These are phyloP conservation scores for Zaprionus obscuricornis DNA, from an alignment of 2,888 invertebrate species.

Conservation along the genomic window DNA sequence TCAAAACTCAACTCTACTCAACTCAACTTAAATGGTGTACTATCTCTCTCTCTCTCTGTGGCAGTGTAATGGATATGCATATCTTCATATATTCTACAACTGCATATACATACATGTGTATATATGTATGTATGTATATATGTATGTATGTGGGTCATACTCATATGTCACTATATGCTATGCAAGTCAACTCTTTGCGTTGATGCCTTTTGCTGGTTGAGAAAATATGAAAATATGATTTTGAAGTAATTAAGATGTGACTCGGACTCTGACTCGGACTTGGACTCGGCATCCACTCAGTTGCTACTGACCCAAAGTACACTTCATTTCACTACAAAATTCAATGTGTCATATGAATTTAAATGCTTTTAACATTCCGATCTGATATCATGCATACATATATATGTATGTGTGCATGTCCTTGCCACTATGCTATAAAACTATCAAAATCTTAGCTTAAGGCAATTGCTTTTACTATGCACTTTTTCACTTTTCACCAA, in stretches of 20 bases:
- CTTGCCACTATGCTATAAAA: no score
- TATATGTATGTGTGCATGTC: no score
- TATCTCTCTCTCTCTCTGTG: background rate
- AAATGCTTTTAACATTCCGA: no score
- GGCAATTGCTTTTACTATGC: no score
- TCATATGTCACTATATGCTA: no score
- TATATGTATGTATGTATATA: constrained; percentile 3
- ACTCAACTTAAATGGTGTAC: constrained; percentile 1
- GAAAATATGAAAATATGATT: constrained; percentile 55
- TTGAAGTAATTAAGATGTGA: constrained; percentile 55
- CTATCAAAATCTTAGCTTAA: no score
- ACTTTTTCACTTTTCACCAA: no score
- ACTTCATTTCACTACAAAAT: constrained; percentile 6
- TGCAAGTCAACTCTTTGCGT: constrained; percentile 15
- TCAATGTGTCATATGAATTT: constrained; percentile 22
- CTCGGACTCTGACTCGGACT: background rate
- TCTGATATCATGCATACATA: no score
- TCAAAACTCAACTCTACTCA: constrained; percentile 1
- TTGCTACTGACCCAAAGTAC: constrained; percentile 21
- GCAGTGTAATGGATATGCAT: constrained; percentile 22
- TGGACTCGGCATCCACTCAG: constrained; percentile 21
- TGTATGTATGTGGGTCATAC: no score
- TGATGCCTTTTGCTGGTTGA: constrained; percentile 12
- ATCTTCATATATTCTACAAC: constrained; percentile 25
- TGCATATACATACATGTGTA: no score